A percentile compares a stretch with the other conserved stretches of the same genome.
Conservation (phyloP, 2,888 invertebrate genomes). For the Allygus modestus region DNA sequence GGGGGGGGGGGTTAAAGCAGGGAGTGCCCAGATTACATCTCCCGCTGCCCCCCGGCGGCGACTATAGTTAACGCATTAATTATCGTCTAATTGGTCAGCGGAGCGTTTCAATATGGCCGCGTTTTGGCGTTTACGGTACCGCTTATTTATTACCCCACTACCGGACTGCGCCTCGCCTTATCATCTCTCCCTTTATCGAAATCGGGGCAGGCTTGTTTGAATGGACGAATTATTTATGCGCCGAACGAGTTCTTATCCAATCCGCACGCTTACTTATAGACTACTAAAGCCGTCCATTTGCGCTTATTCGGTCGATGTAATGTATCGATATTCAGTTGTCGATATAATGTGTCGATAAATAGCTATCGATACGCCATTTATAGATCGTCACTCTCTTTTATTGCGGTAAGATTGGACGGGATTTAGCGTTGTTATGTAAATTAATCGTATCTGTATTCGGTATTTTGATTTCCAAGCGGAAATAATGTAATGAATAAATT, state of each 20-base stretch:
- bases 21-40: constrained; percentile 37
- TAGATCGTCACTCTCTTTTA: constrained; percentile 30
- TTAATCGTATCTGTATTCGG: no score
- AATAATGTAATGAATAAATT: no score
- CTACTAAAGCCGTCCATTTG: constrained; percentile 4
- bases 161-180: constrained; percentile 31
- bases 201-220: constrained; percentile 40
- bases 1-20: not conserved
- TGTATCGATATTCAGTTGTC: constrained; percentile 29
- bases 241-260: constrained; percentile 43
- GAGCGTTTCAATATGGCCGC: constrained; percentile 56
- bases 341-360: constrained; percentile 35
- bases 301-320: constrained; percentile 25
- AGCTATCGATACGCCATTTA: constrained; percentile 48
- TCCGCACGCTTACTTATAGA: constrained; percentile 8
- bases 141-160: constrained; percentile 46
- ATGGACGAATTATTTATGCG: constrained; percentile 47
- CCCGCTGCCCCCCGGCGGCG: constrained; percentile 6
- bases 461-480: no score
- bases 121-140: constrained; percentile 30
- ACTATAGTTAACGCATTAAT: constrained; percentile 51
- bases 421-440: not conserved
- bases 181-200: constrained; percentile 30
- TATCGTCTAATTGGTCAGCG: constrained; percentile 45
- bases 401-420: not conserved